Evolutionary conservation across 2,797 vertebrate species (phyloP).

Genomic region (Sebastes nivosus): DNA sequence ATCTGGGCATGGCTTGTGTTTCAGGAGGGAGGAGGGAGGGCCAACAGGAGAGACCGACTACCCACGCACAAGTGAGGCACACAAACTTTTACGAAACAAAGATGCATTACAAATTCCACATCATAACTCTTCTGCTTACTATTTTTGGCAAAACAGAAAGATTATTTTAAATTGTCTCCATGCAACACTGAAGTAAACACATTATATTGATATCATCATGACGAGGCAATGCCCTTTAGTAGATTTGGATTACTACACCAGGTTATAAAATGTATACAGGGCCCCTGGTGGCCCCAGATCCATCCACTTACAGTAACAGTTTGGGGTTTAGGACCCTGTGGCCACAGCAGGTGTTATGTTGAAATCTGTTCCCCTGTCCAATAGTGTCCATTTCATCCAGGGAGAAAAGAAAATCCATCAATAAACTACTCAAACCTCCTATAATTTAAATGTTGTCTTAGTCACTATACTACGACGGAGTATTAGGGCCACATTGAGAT

Average conservation of each 20-base stretch:
- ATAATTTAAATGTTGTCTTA: no score
- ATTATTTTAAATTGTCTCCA: not conserved
- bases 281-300: not conserved
- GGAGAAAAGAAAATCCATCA: not conserved
- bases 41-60: slow-evolving; percentile 24
- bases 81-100: no score
- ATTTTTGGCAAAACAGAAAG: not conserved
- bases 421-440: not conserved
- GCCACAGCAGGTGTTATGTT: not conserved
- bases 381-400: no score
- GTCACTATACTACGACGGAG: rapidly evolving
- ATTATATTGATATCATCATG: not conserved
- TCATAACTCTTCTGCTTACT: not conserved
- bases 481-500: no score
- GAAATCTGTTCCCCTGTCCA: rapidly evolving
- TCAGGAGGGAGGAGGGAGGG: slow-evolving; percentile 63
- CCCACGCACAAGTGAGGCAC: slow-evolving; percentile 5
- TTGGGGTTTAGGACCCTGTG: not conserved
- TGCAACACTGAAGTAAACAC: not conserved
- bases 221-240: not conserved
- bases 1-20: slow-evolving; percentile 57
- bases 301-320: not conserved
- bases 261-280: not conserved
- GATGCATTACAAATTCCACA: not conserved
- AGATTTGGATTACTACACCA: not conserved